These are phyloP conservation scores for Brachyhypopomus gauderio DNA, from an alignment of 2,113 vertebrate genomes.

Conservation along the genomic window DNA sequence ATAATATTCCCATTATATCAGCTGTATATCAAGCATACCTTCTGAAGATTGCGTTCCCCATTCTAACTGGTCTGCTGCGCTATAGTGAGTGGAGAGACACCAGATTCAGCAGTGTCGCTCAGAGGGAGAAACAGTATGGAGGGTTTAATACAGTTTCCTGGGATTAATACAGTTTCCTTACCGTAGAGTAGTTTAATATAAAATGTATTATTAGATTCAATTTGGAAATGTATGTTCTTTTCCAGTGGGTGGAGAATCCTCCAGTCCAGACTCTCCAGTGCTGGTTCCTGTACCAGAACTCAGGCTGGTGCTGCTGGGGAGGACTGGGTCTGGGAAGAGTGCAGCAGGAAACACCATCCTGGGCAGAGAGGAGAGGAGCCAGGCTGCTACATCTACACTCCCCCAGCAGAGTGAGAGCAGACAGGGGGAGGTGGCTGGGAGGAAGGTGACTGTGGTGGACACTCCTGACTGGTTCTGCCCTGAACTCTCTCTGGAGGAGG, in stretches of 20 bases:
- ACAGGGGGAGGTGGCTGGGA: not conserved
- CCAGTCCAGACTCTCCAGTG: not conserved
- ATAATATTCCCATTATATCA: too few species aligned
- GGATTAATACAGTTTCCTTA: too few species aligned
- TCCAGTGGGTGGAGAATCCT: not conserved
- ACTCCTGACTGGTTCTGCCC: slow-evolving; percentile 46
- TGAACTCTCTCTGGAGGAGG: slow-evolving; percentile 23
- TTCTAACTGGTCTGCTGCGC: too few species aligned
- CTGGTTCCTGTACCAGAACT: not conserved
- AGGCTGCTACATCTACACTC: not conserved
- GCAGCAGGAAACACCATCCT: not conserved
- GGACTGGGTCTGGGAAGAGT: not conserved
- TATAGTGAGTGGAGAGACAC: too few species aligned
- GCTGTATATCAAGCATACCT: too few species aligned
- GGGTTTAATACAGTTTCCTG: too few species aligned
- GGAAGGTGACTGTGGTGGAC: slow-evolving; percentile 46
- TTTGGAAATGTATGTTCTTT: not conserved
- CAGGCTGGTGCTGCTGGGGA: not conserved
- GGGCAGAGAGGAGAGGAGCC: not conserved
- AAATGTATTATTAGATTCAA: not conserved
- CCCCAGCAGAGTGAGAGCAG: not conserved
- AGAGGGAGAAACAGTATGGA: too few species aligned
- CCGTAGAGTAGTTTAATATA: too few species aligned
- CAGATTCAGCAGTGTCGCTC: too few species aligned
- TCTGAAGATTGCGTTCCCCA: too few species aligned